Evolutionary conservation across 2,888 invertebrate genomes (phyloP).

Genomic region (Lasioglossum marginatum): DNA sequence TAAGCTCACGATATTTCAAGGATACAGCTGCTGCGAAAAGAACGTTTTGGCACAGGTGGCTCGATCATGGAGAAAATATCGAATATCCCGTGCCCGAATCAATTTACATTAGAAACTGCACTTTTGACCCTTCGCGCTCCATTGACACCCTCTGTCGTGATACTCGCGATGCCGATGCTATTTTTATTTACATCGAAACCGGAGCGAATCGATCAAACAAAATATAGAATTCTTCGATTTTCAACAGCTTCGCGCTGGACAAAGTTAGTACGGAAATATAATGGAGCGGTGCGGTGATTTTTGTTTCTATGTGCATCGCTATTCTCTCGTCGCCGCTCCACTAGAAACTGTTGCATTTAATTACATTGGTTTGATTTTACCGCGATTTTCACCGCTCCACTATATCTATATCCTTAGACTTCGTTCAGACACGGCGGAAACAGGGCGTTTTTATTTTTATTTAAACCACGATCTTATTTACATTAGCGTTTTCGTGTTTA

Average conservation of each 20-base stretch:
- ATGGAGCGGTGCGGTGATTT: no score
- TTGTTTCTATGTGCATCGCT: no score
- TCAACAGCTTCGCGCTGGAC: neutral
- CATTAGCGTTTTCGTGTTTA: no score
- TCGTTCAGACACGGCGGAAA: no score
- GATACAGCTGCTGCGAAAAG: neutral
- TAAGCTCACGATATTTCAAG: neutral
- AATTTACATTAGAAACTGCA: slow-evolving; percentile 12
- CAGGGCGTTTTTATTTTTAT: no score
- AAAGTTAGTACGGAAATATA: neutral
- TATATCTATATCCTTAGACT: no score
- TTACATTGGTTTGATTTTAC: no score
- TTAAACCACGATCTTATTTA: no score
- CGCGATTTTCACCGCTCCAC: no score
- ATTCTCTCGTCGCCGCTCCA: no score
- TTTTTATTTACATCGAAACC: neutral
- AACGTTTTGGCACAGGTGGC: neutral
- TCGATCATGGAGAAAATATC: slow-evolving; percentile 13
- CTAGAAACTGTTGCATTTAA: no score
- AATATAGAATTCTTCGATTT: neutral
- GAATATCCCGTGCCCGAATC: slow-evolving; percentile 1
- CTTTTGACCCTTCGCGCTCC: slow-evolving; percentile 10
- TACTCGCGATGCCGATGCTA: neutral
- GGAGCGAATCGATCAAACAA: neutral
- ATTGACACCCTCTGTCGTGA: neutral